phyloP scores from a whole-genome alignment of 2,113 vertebrate genomes.

The Phaetusa simplex region DNA sequence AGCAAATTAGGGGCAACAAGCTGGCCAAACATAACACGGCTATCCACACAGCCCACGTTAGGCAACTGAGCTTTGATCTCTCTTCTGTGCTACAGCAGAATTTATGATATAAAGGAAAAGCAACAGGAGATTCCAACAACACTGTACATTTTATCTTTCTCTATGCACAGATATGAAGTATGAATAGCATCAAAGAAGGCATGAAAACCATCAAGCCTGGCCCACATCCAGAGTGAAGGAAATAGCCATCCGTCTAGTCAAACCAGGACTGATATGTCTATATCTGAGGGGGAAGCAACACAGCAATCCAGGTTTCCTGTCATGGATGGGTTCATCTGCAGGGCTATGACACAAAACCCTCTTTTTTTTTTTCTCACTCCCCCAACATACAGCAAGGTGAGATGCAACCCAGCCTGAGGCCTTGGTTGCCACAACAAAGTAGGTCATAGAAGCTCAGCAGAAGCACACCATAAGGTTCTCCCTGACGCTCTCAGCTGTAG shows the following conservation, averaged over 20 bases:
- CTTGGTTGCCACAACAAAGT: neutral
- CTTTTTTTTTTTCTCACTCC: neutral
- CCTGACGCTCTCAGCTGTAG: neutral
- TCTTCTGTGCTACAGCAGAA: neutral
- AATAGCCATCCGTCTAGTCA: neutral
- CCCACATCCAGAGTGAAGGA: neutral
- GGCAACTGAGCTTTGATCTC: neutral
- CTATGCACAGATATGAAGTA: slow-evolving; percentile 18
- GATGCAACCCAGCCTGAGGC: neutral
- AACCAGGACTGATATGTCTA: neutral
- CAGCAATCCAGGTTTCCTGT: neutral
- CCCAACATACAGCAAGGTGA: neutral
- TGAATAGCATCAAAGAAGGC: slow-evolving; percentile 38
- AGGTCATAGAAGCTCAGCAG: neutral
- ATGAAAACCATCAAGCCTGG: slow-evolving; percentile 18
- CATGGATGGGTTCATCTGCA: neutral
- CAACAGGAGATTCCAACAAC: slow-evolving; percentile 32
- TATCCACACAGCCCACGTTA: neutral
- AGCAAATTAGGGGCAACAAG: neutral
- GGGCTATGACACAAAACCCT: neutral
- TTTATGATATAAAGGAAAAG: slow-evolving; percentile 29
- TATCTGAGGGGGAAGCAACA: neutral
- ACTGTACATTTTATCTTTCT: slow-evolving; percentile 15
- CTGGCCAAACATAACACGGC: slow-evolving; percentile 17
- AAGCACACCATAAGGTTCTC: neutral